phyloP scores from a whole-genome alignment of 2,113 vertebrate genomes.

The Catharus fuscescens region DNA sequence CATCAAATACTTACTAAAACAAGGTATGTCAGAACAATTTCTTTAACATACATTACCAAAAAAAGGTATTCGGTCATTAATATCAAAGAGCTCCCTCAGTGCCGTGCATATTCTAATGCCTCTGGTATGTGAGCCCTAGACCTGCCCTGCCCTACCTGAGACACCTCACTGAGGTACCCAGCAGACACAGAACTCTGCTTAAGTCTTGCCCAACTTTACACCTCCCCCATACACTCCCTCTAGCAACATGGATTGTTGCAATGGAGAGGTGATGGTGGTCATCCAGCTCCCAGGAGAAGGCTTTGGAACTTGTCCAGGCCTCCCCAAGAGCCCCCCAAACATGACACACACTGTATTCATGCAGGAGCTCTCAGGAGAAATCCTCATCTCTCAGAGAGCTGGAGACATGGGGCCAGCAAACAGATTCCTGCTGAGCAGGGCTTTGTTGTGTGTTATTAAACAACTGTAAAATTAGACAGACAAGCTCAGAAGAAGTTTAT shows the following conservation, averaged over 20 bases:
- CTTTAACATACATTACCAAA: neutral
- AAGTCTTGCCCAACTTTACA: neutral
- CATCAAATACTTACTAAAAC: neutral
- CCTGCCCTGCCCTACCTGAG: neutral
- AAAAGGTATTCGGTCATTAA: neutral
- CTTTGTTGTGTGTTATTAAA: neutral
- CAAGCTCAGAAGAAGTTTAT: neutral
- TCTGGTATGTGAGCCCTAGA: neutral
- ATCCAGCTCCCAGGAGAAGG: neutral
- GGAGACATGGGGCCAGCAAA: neutral
- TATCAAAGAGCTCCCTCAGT: neutral
- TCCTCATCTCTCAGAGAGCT: neutral
- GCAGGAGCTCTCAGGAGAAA: neutral
- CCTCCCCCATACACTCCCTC: neutral
- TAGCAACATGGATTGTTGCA: neutral
- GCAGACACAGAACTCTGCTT: neutral
- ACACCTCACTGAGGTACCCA: neutral
- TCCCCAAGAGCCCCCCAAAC: neutral
- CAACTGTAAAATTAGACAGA: neutral
- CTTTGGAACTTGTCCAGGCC: neutral
- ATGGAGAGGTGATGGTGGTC: neutral
- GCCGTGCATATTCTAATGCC: neutral
- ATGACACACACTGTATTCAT: neutral
- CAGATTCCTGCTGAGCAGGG: neutral
- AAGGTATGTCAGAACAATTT: neutral